A percentile compares a stretch with the other conserved stretches of the same genome.
phyloP scores from a whole-genome alignment of 2,888 invertebrate species.

The Coelinius sp. region DNA sequence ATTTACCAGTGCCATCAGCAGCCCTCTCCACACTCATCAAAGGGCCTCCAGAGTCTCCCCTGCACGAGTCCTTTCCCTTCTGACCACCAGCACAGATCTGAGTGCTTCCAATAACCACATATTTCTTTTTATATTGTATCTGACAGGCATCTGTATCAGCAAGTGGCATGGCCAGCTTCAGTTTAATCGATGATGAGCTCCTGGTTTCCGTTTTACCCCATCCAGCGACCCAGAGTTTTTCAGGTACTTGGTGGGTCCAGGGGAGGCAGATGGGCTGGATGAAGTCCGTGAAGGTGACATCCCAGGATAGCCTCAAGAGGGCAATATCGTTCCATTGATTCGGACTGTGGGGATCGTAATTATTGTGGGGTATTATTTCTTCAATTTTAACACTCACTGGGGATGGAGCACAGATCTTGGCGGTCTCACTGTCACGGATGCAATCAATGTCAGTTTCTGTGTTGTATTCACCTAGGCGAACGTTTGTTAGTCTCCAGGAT shows the following conservation, averaged over 20 bases:
- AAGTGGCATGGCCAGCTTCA: slow-evolving; percentile 73
- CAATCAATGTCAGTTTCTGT: slow-evolving; percentile 77
- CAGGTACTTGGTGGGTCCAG: slow-evolving; percentile 57
- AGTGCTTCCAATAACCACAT: slow-evolving; percentile 71
- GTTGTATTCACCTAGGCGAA: slow-evolving; percentile 80
- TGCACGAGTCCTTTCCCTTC: slow-evolving; percentile 80
- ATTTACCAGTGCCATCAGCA: slow-evolving; percentile 58
- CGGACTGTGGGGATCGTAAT: slow-evolving; percentile 75
- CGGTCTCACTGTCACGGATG: slow-evolving; percentile 64
- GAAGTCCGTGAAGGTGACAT: slow-evolving; percentile 74
- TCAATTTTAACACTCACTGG: slow-evolving; percentile 77
- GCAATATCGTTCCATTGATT: slow-evolving; percentile 83
- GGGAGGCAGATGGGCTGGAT: slow-evolving; percentile 78
- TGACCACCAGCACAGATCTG: slow-evolving; percentile 83
- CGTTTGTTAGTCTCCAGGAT: slow-evolving; percentile 76
- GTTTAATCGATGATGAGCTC: slow-evolving; percentile 73
- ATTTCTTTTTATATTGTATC: slow-evolving; percentile 72
- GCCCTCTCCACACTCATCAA: slow-evolving; percentile 73
- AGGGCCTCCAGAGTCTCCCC: slow-evolving; percentile 85
- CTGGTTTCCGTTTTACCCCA: slow-evolving; percentile 77
- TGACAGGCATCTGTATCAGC: slow-evolving; percentile 72
- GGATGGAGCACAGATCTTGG: slow-evolving; percentile 74
- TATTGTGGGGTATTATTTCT: slow-evolving; percentile 77
- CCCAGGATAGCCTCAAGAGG: slow-evolving; percentile 75
- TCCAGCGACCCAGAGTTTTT: slow-evolving; percentile 74